A percentile compares a stretch with the other conserved stretches of the same genome.
Conservation (phyloP, 2,113 vertebrate species). For the Condylura cristata region DNA sequence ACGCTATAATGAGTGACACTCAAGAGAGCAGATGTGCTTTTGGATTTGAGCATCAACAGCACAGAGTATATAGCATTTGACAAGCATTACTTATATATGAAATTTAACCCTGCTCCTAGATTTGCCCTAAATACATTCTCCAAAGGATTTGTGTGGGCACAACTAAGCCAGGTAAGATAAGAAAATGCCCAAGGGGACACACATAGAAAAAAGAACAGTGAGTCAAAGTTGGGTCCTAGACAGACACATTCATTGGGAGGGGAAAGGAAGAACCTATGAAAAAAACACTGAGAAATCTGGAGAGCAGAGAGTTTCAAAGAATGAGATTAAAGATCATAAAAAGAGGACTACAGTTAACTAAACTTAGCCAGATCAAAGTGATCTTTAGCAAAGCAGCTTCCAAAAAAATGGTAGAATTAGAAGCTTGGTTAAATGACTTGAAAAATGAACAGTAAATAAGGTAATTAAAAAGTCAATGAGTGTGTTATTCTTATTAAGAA, state of each 20-base stretch:
- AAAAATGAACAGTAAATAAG: background rate
- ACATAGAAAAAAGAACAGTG: background rate
- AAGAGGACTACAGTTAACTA: background rate
- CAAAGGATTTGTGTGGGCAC: background rate
- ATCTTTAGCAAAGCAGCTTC: conserved; percentile 2
- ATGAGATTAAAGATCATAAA: background rate
- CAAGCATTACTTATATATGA: background rate
- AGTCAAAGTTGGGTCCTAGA: conserved; percentile 4
- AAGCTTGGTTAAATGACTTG: background rate
- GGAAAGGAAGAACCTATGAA: background rate
- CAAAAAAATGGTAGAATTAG: background rate
- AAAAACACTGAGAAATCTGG: background rate
- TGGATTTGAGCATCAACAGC: background rate
- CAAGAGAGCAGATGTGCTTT: background rate
- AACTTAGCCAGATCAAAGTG: background rate
- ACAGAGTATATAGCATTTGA: background rate
- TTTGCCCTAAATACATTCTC: conserved; percentile 5
- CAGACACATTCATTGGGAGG: background rate
- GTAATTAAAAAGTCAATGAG: conserved; percentile 18
- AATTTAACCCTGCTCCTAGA: background rate
- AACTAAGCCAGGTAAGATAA: background rate
- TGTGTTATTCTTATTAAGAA: conserved; percentile 40
- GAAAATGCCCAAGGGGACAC: background rate
- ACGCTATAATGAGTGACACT: background rate
- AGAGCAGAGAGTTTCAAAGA: background rate